Evolutionary conservation across 2,797 vertebrate genomes (phyloP).

Genomic region (Vireo griseus): DNA sequence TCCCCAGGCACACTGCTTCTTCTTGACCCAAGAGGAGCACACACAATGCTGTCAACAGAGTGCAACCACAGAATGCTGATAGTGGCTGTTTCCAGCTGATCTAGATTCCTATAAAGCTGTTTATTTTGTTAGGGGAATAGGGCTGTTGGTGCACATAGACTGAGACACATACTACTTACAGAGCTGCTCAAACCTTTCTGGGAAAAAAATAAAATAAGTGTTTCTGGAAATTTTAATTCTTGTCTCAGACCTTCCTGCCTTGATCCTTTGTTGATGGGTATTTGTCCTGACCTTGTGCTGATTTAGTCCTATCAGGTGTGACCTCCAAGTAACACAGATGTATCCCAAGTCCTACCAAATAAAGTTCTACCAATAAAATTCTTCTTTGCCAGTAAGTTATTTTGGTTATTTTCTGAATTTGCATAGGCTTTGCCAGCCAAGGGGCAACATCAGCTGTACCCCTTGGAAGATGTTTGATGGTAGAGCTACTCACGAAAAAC

Average conservation of each 20-base stretch:
- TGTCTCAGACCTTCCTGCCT: background rate
- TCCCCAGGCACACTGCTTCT: fast-evolving
- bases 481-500: background rate
- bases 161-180: background rate
- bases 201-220: background rate
- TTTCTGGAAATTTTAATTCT: background rate
- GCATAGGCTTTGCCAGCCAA: background rate
- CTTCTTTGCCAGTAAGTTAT: background rate
- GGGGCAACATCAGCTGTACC: background rate
- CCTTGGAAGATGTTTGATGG: background rate
- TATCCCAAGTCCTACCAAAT: background rate
- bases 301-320: background rate
- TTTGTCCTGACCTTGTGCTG: background rate
- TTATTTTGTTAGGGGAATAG: background rate
- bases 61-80: background rate
- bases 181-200: background rate
- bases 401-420: background rate
- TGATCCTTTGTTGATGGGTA: background rate
- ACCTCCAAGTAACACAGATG: background rate
- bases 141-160: background rate
- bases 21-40: background rate
- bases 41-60: background rate
- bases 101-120: background rate
- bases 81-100: background rate
- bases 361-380: background rate